Conservation (phyloP, 2,113 vertebrate species). For the Galeopterus variegatus region DNA sequence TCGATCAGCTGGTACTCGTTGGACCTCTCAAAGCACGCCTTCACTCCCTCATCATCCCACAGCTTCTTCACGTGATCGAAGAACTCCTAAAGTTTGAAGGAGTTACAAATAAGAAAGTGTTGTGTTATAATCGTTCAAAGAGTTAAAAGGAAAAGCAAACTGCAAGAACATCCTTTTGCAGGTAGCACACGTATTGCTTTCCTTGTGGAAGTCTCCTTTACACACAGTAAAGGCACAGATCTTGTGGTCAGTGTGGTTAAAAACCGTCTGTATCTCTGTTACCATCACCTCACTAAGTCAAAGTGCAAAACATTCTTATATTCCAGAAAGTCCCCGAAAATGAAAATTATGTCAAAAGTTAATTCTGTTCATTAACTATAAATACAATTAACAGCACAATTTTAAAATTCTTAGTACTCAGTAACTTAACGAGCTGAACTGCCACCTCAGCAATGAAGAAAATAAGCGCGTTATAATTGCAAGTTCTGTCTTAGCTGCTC, state of each 20-base stretch:
- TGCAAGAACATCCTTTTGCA: neutral
- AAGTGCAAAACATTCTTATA: neutral
- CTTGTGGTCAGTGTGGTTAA: neutral
- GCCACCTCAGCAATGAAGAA: constrained; percentile 18
- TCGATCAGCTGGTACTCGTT: constrained; percentile 99
- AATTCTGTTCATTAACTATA: constrained; percentile 50
- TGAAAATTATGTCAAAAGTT: constrained; percentile 2
- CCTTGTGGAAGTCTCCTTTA: neutral
- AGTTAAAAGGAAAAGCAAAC: constrained; percentile 6
- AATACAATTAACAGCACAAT: neutral
- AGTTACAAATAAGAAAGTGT: constrained; percentile 58
- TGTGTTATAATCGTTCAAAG: neutral
- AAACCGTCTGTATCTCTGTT: neutral
- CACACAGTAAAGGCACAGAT: fast-evolving
- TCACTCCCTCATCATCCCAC: constrained; percentile 99
- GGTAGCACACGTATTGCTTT: neutral
- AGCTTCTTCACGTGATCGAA: constrained; percentile 99
- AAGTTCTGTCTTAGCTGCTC: neutral
- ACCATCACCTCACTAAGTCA: neutral
- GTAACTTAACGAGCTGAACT: constrained; percentile 31
- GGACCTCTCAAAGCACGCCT: constrained; percentile 98
- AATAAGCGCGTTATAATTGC: neutral
- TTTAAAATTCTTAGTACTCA: constrained; percentile 14
- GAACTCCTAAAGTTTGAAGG: constrained; percentile 94
- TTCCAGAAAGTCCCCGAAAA: constrained; percentile 54